A percentile compares a stretch with the other conserved stretches of the same genome.
Conservation (phyloP, 2,797 vertebrate species). For the Megaceryle alcyon region DNA sequence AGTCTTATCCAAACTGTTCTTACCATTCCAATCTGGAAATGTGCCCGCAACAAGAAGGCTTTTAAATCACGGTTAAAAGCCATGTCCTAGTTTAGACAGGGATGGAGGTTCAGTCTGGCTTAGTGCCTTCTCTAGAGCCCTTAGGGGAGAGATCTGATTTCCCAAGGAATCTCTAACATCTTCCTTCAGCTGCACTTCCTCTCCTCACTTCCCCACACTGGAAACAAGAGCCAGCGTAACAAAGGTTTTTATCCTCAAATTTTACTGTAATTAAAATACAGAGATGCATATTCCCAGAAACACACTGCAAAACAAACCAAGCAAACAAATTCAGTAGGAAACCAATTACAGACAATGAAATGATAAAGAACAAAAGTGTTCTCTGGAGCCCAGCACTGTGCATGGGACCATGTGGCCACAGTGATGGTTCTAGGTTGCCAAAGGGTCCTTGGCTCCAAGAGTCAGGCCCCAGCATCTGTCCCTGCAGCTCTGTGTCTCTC, state of each 20-base stretch:
- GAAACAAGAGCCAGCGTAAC: slow-evolving; percentile 32
- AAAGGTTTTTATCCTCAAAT: slow-evolving; percentile 65
- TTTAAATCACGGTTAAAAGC: slow-evolving; percentile 9
- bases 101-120: slow-evolving; percentile 13
- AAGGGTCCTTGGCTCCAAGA: neutral
- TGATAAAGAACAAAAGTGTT: slow-evolving; percentile 47
- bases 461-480: neutral
- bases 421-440: neutral
- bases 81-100: slow-evolving; percentile 53
- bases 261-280: slow-evolving; percentile 81
- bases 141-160: slow-evolving; percentile 50
- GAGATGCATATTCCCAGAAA: slow-evolving; percentile 70
- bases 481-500: neutral
- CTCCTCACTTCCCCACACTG: neutral
- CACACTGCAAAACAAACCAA: slow-evolving; percentile 67
- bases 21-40: slow-evolving; percentile 25
- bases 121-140: slow-evolving; percentile 39
- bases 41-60: slow-evolving; percentile 24
- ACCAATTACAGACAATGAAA: slow-evolving; percentile 64
- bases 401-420: fast-evolving
- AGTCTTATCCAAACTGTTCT: slow-evolving; percentile 17
- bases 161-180: slow-evolving; percentile 59
- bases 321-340: slow-evolving; percentile 68
- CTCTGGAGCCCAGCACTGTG: slow-evolving; percentile 4
- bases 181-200: slow-evolving; percentile 19